Evolutionary conservation across 92 coral and sea anemone genomes (phyloP), one percentile per base, ranked within the genome.

Genomic region (Montipora capitata): DNA sequence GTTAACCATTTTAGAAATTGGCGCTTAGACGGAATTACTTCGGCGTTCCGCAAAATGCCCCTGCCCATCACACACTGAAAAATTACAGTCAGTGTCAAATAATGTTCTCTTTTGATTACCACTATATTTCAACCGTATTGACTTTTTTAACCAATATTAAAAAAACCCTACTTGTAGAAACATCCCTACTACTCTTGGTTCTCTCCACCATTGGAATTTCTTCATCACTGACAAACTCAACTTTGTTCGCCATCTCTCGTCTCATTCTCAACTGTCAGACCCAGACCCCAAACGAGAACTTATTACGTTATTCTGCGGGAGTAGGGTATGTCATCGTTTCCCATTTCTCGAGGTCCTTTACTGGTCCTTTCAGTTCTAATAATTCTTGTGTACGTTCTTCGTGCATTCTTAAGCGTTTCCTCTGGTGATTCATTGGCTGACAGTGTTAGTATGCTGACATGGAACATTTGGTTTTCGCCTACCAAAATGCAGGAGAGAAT

Each of bases 381-480:
- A 9, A 8, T 68, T 7, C 6, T 14, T 68, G 38, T 65, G 9
- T 68, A 35, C 16, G 43, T 68, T 35, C 15, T 68, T 10, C 43
- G 43, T 68, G 43, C 43, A 35, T 14, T 68, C 12, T n/a, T 68
- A 1, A 68, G 39, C 13, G 43, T 68, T 68, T 38, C 44, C 40
- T 68, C 39, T n/a, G 39, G 38, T 65, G 43, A 17, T 68, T 62
- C 35, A 62, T n/a, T 27, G 27, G 39, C 39, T 68, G 17, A n/a
- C 35, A 40, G 51, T 1, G 58, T 78, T 52, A 85, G 62, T n/a
- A 83, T 91, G 88, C 89, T 94, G 11, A 91, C 96, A 2, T 81
- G 72, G 15, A 94, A 94, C 77, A 91, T 94, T 40, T 94, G 95
- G 95, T 91, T 84, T 64, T 90, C 89, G 1, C 38, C 57, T 2